Evolutionary conservation across 1,140 invertebrate genomes (phyloP).

Genomic region (Pseudomyrmex dendroicus): DNA sequence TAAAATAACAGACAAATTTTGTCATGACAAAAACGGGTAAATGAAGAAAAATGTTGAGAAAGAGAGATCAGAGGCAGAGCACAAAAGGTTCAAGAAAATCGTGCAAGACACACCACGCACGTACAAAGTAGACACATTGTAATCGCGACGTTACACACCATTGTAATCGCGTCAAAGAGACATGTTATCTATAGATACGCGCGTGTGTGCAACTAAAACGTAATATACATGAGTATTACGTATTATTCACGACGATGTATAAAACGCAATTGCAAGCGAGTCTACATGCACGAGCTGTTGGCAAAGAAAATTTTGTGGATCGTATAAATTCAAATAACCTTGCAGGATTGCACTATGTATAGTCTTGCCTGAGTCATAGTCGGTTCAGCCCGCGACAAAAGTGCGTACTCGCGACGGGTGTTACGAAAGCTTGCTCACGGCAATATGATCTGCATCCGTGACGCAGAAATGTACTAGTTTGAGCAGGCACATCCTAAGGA

Average conservation of each 20-base stretch:
- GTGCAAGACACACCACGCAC: no score
- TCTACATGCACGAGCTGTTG: slow-evolving; percentile 55
- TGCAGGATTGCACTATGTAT: slow-evolving; percentile 69
- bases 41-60: neutral
- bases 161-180: slow-evolving; percentile 38
- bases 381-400: slow-evolving; percentile 53
- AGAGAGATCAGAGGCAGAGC: neutral
- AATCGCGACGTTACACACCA: neutral
- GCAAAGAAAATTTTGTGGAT: slow-evolving; percentile 37
- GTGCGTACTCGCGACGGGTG: slow-evolving; percentile 65
- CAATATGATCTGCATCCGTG: neutral
- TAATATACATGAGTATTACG: neutral
- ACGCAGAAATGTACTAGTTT: slow-evolving; percentile 37
- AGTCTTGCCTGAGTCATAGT: slow-evolving; percentile 78
- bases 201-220: slow-evolving; percentile 1
- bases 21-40: no score
- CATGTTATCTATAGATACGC: slow-evolving; percentile 51
- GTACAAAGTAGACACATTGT: neutral
- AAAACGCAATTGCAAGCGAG: slow-evolving; percentile 31
- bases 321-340: slow-evolving; percentile 77
- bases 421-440: slow-evolving; percentile 73
- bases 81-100: neutral
- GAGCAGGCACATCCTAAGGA: neutral
- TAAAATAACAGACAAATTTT: neutral
- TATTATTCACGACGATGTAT: slow-evolving; percentile 45